Percentiles rank a stretch among this genome's conserved stretches.
These are phyloP conservation scores for Scaptodrosophila lebanonensis DNA, from an alignment of 1,140 invertebrate species.

Conservation along the genomic window DNA sequence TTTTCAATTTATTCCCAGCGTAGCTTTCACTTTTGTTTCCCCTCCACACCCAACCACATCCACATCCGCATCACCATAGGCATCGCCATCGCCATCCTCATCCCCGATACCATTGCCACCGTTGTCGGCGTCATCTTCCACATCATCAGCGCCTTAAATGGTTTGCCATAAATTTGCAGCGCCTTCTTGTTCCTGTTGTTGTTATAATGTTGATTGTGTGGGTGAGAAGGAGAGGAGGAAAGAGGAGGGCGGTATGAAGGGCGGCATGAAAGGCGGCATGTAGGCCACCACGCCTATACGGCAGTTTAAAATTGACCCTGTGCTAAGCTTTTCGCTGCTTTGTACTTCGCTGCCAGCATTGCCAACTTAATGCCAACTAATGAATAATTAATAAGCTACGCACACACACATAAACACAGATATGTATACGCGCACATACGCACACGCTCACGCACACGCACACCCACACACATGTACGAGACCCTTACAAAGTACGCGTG, in stretches of 20 bases:
- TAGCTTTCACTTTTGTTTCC: slow-evolving; percentile 9
- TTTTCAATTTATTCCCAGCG: slow-evolving; percentile 3
- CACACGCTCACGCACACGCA: slow-evolving; percentile 7
- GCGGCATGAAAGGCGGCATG: slow-evolving; percentile 3
- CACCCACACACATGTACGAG: neutral
- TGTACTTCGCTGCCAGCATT: slow-evolving; percentile 33
- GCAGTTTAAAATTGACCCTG: slow-evolving; percentile 30
- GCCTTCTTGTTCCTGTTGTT: slow-evolving; percentile 29
- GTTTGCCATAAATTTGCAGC: slow-evolving; percentile 67
- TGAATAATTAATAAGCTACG: slow-evolving; percentile 70
- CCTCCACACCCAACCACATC: slow-evolving; percentile 3
- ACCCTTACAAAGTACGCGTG: slow-evolving; percentile 33
- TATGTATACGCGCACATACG: slow-evolving; percentile 8
- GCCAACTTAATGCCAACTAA: slow-evolving; percentile 71
- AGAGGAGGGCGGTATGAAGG: neutral
- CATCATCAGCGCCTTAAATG: slow-evolving; percentile 71
- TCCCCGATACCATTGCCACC: too few relatives aligned
- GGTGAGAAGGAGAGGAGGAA: neutral
- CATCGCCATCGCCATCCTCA: slow-evolving; percentile 47
- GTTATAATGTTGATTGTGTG: slow-evolving; percentile 2
- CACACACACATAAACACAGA: slow-evolving; percentile 13
- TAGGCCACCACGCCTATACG: too few relatives aligned
- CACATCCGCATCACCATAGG: slow-evolving; percentile 1
- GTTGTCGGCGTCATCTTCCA: slow-evolving; percentile 56
- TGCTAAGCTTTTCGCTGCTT: slow-evolving; percentile 6